Evolutionary conservation across 2,113 vertebrate genomes (phyloP), one percentile per base, ranked within the genome.

Genomic region (Eleginops maclovinus): DNA sequence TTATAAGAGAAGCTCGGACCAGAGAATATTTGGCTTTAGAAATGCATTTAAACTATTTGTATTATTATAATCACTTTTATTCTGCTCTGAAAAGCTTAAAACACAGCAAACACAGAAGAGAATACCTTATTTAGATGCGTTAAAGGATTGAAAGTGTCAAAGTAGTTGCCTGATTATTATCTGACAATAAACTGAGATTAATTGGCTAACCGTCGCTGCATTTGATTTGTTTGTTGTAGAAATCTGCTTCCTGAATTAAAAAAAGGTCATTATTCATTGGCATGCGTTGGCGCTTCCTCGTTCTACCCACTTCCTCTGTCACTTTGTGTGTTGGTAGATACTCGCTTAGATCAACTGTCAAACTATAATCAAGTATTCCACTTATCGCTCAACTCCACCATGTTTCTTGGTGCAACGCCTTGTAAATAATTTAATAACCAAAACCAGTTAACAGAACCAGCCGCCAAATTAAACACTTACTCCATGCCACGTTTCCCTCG

Each of bases 401-500:
- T 24, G 62, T 47, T 43, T 44, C 7, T 43, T 15, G 28, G 54
- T 2, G 21, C 16, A 15, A 40, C 43, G 19, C 21, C 81, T 31
- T 19, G 50, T 84, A 73, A 89, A 87, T 17, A n/a, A 41, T 71
- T 76, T 47, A 75, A 83, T 72, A 67, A 72, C 53, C 19, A 21
- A 70, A 75, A 79, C 51, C 60, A 46, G 67, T 74, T 64, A 80
- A 83, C 36, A 46, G 81, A 46, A 81, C 65, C 74, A 55, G 44
- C 46, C 36, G 74, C 76, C 79, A 83, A 82, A 86, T 72, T 68
- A 88, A 89, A 86, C 81, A 85, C 82, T 72, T 51, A 81, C 79
- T 79, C 81, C 46, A 14, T 68, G 81, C 85, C 80, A 88, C 55
- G 67, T 89, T 87, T 83, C 55, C 72, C 21, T 36, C 31, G 31